Conservation (phyloP, 2,113 vertebrate species). For the Machaerirhynchus nigripectus region DNA sequence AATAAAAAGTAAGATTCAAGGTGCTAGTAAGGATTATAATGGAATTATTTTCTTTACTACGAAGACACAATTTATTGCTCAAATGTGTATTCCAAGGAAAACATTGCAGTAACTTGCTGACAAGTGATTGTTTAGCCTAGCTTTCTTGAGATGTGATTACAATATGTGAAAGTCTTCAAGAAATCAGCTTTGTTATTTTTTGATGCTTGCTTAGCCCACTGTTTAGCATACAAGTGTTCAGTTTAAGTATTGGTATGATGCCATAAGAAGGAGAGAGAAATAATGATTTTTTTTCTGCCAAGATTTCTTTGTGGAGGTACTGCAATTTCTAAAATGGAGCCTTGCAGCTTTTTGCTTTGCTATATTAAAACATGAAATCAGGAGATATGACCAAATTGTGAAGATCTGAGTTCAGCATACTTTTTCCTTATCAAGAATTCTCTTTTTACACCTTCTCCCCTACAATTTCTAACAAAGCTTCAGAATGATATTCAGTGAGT, state of each 20-base stretch:
- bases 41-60: neutral
- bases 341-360: neutral
- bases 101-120: neutral
- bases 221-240: neutral
- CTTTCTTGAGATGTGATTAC: neutral
- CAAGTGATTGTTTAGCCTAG: neutral
- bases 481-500: neutral
- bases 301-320: neutral
- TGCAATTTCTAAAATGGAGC: neutral
- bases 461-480: neutral
- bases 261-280: neutral
- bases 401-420: neutral
- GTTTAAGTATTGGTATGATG: neutral
- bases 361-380: neutral
- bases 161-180: neutral
- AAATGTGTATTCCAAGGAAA: neutral
- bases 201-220: neutral
- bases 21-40: neutral
- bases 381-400: neutral
- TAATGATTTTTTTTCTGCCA: neutral
- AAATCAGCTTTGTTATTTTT: neutral
- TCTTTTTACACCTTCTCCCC: neutral
- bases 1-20: conserved; percentile 24
- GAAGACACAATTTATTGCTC: neutral
- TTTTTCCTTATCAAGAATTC: neutral